Conservation (phyloP, 2,797 vertebrate genomes). For the Arvicola amphibius region DNA sequence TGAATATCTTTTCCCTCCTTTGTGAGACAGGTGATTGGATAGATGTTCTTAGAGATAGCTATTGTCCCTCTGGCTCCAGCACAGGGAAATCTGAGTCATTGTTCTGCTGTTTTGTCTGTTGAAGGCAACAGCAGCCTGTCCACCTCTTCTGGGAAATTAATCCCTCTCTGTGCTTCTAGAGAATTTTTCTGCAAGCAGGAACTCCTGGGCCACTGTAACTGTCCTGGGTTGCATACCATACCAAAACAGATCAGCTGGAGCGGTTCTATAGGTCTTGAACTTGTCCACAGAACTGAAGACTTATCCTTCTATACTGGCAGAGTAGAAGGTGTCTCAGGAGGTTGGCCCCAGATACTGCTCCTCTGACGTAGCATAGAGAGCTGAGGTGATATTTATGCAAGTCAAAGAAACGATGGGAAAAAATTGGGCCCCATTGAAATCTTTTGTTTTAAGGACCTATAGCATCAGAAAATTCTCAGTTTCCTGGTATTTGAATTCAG, state of each 20-base stretch:
- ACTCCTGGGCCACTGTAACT: neutral
- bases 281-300: slow-evolving; percentile 36
- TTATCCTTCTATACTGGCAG: neutral
- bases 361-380: neutral
- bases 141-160: neutral
- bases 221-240: neutral
- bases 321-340: neutral
- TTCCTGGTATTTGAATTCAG: slow-evolving; percentile 9
- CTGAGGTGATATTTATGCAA: neutral
- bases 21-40: neutral
- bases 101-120: slow-evolving; percentile 28
- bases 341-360: neutral
- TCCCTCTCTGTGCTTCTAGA: neutral
- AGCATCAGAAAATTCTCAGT: neutral
- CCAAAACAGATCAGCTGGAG: neutral
- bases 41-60: neutral
- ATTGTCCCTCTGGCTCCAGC: neutral
- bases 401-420: neutral
- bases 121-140: neutral
- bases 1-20: neutral
- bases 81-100: neutral
- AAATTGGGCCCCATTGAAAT: neutral
- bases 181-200: neutral
- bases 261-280: neutral
- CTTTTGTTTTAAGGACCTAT: neutral